Conservation (phyloP, 2,113 vertebrate species). For the Centropus bengalensis region DNA sequence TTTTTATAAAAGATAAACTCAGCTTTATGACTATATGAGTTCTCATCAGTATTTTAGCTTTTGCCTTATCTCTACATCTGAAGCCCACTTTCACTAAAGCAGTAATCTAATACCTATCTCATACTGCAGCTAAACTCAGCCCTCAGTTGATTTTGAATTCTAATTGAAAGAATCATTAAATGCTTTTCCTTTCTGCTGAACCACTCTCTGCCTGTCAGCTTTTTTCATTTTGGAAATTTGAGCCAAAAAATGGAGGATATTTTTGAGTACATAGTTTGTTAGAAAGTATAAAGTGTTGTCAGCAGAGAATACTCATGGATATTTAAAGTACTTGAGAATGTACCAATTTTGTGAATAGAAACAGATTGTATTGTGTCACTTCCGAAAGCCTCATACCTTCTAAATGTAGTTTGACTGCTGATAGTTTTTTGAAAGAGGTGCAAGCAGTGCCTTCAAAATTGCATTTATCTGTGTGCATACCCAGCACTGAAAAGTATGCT, state of each 20-base stretch:
- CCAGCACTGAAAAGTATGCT: background rate
- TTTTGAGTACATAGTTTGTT: background rate
- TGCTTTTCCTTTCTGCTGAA: background rate
- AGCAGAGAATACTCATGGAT: background rate
- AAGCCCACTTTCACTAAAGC: background rate
- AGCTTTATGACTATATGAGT: background rate
- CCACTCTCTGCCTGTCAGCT: background rate
- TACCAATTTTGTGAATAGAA: background rate
- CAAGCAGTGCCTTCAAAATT: background rate
- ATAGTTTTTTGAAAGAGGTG: background rate
- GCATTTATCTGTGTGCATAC: background rate
- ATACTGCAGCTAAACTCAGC: background rate
- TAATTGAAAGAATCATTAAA: background rate
- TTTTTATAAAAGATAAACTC: background rate
- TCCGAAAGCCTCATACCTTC: background rate
- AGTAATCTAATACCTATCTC: background rate
- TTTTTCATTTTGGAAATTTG: background rate
- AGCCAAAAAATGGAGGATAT: background rate
- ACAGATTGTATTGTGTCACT: background rate
- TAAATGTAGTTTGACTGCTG: background rate
- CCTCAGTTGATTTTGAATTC: background rate
- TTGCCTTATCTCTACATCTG: background rate
- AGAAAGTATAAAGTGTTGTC: background rate
- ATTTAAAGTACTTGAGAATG: background rate
- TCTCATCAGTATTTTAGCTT: background rate